Evolutionary conservation across 1,140 invertebrate species (phyloP), one percentile per base, ranked within the genome.

Genomic region (Lamellibrachia luymesi): DNA sequence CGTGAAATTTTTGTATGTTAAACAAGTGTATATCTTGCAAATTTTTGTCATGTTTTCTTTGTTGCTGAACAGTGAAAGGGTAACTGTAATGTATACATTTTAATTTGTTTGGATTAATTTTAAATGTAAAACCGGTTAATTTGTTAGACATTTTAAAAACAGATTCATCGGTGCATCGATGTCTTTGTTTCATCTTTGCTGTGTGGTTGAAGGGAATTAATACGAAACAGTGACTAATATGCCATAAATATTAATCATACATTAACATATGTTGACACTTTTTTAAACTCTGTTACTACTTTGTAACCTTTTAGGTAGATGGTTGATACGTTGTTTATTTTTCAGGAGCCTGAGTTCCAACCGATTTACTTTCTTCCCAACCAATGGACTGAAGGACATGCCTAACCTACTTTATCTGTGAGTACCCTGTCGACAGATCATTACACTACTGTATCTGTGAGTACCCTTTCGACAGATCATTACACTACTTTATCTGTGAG

Each of bases 271-370:
- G 6, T 6, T 13, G 6, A 56, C 52, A 56, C 52, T 7, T 7
- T 13, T 13, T 7, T 56, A 13, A 56, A 13, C 6, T 7, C 13
- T 6, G 52, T 13, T 56, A 13, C 6, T 56, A 6, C 52, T 56
- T 56, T 0, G 52, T 56, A 13, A 13, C 52, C 52, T 56, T 56
- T 56, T 80, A 8, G 17, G 13, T 56, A 56, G 52, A 7, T 56
- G 13, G 13, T 17, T 91, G 90, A 8, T 27, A 8, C 90, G 8
- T 91, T 49, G 51, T 92, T 92, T 50, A 6, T n/a, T 10, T 50
- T 92, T 49, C 51, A 92, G 91, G 91, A 92, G 91, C 51, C 51
- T 92, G 8, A 92, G 91, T 51, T 50, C 27, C 49, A 92, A 92
- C 51, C 38, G 38, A 25, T 50, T 92, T 38, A 25, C 27, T 5